A percentile compares a stretch with the other conserved stretches of the same genome.
These are phyloP conservation scores for Eclectus roratus DNA, from an alignment of 2,113 vertebrate species.

Conservation along the genomic window DNA sequence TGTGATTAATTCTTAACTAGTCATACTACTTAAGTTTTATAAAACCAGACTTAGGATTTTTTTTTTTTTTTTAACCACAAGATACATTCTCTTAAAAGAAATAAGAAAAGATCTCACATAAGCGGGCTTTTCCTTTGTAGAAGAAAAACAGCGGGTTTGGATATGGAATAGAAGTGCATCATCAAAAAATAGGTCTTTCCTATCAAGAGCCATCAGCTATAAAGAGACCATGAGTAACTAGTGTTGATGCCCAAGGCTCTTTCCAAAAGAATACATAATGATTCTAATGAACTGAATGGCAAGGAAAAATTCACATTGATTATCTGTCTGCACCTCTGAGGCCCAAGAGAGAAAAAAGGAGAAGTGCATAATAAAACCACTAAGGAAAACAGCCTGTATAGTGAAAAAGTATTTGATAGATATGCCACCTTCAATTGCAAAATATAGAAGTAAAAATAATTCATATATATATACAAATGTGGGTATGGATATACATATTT, in stretches of 20 bases:
- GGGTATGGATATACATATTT: not conserved
- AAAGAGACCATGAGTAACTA: not conserved
- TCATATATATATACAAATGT: not conserved
- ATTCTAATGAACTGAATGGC: slow-evolving; percentile 4
- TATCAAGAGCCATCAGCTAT: not conserved
- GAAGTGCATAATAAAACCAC: not conserved
- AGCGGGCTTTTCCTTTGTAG: not conserved
- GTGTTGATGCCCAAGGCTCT: slow-evolving; percentile 37
- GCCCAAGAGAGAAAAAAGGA: not conserved
- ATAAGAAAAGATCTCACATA: not conserved
- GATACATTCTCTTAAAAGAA: not conserved
- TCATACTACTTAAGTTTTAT: not conserved
- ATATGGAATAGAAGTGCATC: not conserved
- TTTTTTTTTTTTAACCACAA: not conserved
- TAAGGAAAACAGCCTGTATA: not conserved
- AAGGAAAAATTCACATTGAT: not conserved
- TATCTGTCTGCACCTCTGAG: not conserved
- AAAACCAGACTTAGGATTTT: not conserved
- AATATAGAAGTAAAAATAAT: not conserved
- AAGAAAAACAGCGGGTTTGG: not conserved
- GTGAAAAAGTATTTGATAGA: not conserved
- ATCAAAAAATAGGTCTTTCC: slow-evolving; percentile 12
- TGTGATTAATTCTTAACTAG: not conserved
- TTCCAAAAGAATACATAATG: not conserved
- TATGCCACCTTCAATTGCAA: not conserved